Evolutionary conservation across 2,888 invertebrate species (phyloP).

Genomic region (Dasypogon diadema): DNA sequence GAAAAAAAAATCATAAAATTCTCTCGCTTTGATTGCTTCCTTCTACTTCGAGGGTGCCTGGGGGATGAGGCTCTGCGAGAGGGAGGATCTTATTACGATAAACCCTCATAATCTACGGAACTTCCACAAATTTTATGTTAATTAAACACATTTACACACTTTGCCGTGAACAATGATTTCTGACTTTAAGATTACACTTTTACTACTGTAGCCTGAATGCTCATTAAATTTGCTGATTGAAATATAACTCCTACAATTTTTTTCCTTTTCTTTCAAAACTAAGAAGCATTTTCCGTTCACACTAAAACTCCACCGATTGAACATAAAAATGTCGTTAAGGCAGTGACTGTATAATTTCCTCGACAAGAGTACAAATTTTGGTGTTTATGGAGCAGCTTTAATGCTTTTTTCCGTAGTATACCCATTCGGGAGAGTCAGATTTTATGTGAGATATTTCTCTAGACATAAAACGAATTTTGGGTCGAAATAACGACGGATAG

Average conservation of each 20-base stretch:
- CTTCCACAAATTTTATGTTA: slow-evolving; percentile 4
- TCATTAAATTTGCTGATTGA: slow-evolving; percentile 35
- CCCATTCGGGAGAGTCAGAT: slow-evolving; percentile 17
- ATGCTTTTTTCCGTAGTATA: slow-evolving; percentile 8
- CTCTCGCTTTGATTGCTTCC: neutral
- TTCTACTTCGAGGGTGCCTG: neutral
- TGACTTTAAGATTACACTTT: slow-evolving; percentile 14
- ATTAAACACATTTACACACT: slow-evolving; percentile 17
- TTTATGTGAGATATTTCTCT: slow-evolving; percentile 20
- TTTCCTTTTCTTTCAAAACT: neutral
- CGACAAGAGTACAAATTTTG: neutral
- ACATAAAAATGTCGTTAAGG: slow-evolving; percentile 33
- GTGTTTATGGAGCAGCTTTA: slow-evolving; percentile 28
- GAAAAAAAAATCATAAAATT: slow-evolving; percentile 1
- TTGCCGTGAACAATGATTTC: slow-evolving; percentile 8
- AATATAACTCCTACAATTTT: neutral
- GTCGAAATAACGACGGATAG: neutral
- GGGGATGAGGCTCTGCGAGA: neutral
- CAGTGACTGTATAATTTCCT: neutral
- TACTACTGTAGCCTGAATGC: neutral
- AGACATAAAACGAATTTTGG: slow-evolving; percentile 31
- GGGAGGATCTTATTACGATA: neutral
- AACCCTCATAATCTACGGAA: neutral
- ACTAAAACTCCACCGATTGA: neutral
- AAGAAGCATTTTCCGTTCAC: neutral